Base-by-base conservation (phyloP, 2,888 invertebrate genomes). In the Acanthacorydalis orientalis region DNA sequence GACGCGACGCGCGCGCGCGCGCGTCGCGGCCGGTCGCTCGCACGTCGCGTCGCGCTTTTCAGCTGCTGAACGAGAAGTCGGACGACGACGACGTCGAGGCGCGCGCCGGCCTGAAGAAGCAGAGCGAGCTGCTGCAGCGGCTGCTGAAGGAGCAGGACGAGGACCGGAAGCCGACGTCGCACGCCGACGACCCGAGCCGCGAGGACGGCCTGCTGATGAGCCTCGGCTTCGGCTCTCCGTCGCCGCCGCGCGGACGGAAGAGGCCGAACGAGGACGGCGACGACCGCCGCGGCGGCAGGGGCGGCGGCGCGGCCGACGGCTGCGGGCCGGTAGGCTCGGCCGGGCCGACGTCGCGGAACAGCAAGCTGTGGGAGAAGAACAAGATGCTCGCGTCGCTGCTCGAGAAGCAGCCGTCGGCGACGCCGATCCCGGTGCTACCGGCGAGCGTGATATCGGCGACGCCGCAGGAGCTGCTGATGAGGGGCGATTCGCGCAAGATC, bases 371-470 rank as follows among this genome's bases (percentile, higher is more conserved):
- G 65, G 81, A 84, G 64, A 81, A 79, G 61, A 90, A 90, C 64
- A 80, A 81, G 63, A 89, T 91, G 79, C 70, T 91, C 54, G 89
- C 88, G 37, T 80, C 80, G 40, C 65, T 91, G 56, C 67, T 91
- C 59, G 86, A 84, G 47, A 81, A 83, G 61, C 80, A 83, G 56
- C 79, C 80, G 52, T 72, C 78, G 31, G 68, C 72, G 54, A 70
- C 72, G 50, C 76, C 78, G 39, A 75, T 81, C 31, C 77, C 79
- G 44, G 79, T 78, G 50, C 70, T 80, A 57, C 78, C 79, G 52
- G 69, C 71, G 43, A 73, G 73, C 60, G 71, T 75, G 58, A 71
- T 77, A 59, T 73, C 78, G 53, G 79, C 80, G 52, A 80, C 78
- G 54, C 84, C 86, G 39, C 83, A 81, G 64, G 77, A 79, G 62